Base-by-base conservation (phyloP, 2,888 invertebrate genomes). In the Minunthozetes semirufus region DNA sequence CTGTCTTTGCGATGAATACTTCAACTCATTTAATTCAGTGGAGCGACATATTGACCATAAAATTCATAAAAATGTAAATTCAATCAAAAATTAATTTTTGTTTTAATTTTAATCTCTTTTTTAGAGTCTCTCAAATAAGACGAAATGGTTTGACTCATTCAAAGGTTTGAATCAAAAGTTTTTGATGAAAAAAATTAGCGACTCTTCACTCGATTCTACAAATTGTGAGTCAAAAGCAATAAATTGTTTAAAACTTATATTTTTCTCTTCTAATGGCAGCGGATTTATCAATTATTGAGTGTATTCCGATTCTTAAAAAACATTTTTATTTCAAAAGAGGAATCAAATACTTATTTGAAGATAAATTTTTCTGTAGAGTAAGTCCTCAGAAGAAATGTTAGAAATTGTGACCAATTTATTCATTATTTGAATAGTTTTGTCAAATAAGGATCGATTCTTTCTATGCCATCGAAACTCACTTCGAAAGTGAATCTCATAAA, bases 281-380 rank as follows among this genome's bases (percentile, higher is more conserved):
- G 33, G 33, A 33, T 33, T 19, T 19, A n/a, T 19, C 19, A 56
- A 6, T 56, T 3, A 1, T 63, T 63, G 29, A 63, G 29, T 17
- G 17, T 1, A 63, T 63, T 6, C 33, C 63, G 29, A 33, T 27
- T 33, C 15, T 63, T 2, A 27, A 3, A 1, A 63, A 63, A 63
- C 63, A 63, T 63, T 63, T 33, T 27, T 63, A 63, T 33, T 63
- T 17, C 19, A 63, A 63, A 27, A 63, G 63, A 63, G 63, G 63
- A 8, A 63, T 63, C 33, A 63, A 63, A 63, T 17, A 63, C 19
- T 25, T 25, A 17, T 27, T 27, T 5, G 33, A 17, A 17, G n/a
- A 63, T 9, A 6, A 4, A 15, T 63, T 29, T 13, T 63, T 33
- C n/a, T 63, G 63, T 63, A 63, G 63, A n/a, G 63, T 63, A 63